Conservation (phyloP, 2,113 vertebrate genomes). For the Tricholaema leucomelas region DNA sequence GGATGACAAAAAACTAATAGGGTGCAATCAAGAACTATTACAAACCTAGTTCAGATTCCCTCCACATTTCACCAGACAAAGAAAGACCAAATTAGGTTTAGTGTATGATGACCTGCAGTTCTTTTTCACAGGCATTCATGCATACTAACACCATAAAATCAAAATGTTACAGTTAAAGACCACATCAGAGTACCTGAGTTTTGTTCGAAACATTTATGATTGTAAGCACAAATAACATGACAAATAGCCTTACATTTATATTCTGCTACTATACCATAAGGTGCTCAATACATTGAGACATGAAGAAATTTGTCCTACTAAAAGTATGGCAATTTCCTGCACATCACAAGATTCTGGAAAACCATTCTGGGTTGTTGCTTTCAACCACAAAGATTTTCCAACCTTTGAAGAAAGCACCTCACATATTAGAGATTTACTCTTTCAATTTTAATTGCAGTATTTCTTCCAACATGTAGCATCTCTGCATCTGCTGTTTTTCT, state of each 20-base stretch:
- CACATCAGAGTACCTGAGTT: constrained; percentile 60
- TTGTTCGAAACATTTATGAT: constrained; percentile 68
- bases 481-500: neutral
- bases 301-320: constrained; percentile 50
- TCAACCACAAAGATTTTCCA: constrained; percentile 63
- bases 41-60: constrained; percentile 55
- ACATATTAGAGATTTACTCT: neutral
- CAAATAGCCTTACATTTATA: constrained; percentile 60
- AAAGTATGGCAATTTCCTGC: constrained; percentile 62
- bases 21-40: constrained; percentile 52
- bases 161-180: constrained; percentile 49
- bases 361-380: constrained; percentile 48
- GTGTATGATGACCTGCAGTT: constrained; percentile 58
- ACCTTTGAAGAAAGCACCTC: constrained; percentile 32
- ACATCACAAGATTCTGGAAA: constrained; percentile 53
- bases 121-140: constrained; percentile 55
- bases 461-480: neutral
- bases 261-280: constrained; percentile 48
- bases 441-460: neutral
- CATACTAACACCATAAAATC: constrained; percentile 68
- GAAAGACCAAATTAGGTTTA: constrained; percentile 67
- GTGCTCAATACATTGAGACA: constrained; percentile 14
- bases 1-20: constrained; percentile 15
- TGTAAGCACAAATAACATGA: constrained; percentile 57
- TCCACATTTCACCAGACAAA: constrained; percentile 71